A percentile compares a stretch with the other conserved stretches of the same genome.
These are phyloP conservation scores for Pelmatolapia mariae DNA, from an alignment of 2,113 vertebrate genomes.

Conservation along the genomic window DNA sequence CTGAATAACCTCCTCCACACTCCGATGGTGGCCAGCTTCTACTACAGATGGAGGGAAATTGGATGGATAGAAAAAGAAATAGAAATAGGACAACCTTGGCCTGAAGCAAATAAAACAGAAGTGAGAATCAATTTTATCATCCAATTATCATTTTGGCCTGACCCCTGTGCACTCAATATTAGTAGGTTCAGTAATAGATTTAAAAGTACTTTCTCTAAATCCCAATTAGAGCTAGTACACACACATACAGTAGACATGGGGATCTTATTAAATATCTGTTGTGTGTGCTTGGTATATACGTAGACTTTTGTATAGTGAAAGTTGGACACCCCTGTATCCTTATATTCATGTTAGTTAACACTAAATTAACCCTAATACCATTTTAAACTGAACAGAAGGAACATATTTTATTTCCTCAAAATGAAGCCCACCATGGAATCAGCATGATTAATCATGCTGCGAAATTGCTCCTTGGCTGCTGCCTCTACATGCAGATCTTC, in stretches of 20 bases:
- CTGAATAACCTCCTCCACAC: slow-evolving; percentile 70
- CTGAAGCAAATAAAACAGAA: slow-evolving; percentile 64
- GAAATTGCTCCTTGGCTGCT: slow-evolving; percentile 15
- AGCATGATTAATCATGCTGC: slow-evolving; percentile 31
- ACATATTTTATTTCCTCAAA: not conserved
- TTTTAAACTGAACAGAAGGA: not conserved
- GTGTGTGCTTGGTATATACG: not conserved
- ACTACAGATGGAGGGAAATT: slow-evolving; percentile 51
- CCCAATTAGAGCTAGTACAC: slow-evolving; percentile 31
- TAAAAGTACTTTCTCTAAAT: slow-evolving; percentile 26
- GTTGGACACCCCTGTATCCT: not conserved
- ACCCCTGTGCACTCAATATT: slow-evolving; percentile 60
- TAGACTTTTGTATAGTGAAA: not conserved
- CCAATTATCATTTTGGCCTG: slow-evolving; percentile 67
- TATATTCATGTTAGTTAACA: not conserved
- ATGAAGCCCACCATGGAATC: not conserved
- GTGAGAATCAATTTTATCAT: slow-evolving; percentile 62
- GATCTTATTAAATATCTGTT: not conserved
- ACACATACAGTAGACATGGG: not conserved
- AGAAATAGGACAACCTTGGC: slow-evolving; percentile 67
- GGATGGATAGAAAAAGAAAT: slow-evolving; percentile 55
- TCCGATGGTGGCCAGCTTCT: slow-evolving; percentile 60
- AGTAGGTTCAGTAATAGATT: slow-evolving; percentile 44
- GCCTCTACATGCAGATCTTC: not conserved
- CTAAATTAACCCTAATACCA: not conserved